phyloP scores from a whole-genome alignment of 2,113 vertebrate genomes.

The Nicator chloris region DNA sequence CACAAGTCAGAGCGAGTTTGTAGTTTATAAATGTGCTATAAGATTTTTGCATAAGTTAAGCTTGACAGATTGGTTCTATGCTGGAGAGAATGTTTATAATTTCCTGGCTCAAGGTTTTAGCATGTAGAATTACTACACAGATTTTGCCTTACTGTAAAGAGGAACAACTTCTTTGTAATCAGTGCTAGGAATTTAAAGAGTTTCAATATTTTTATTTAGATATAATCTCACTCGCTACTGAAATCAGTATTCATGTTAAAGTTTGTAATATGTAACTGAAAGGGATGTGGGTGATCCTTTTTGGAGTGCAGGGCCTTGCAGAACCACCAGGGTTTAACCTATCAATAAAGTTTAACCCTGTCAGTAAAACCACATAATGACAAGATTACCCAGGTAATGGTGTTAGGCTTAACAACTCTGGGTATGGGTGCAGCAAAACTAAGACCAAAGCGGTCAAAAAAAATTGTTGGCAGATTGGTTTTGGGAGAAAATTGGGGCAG shows the following conservation, averaged over 20 bases:
- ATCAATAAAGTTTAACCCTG: not conserved
- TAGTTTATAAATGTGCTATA: not conserved
- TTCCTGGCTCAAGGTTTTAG: not conserved
- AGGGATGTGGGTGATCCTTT: not conserved
- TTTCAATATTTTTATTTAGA: not conserved
- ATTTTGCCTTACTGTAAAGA: not conserved
- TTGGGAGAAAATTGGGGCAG: not conserved
- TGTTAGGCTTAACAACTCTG: not conserved
- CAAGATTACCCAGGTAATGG: accelerated
- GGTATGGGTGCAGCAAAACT: not conserved
- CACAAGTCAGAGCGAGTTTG: not conserved
- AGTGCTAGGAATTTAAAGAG: not conserved
- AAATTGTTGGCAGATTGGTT: not conserved
- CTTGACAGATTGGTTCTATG: not conserved
- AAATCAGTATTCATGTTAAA: not conserved
- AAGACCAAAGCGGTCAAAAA: not conserved
- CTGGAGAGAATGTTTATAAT: not conserved
- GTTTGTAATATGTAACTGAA: not conserved
- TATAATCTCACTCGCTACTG: not conserved
- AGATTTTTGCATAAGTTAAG: not conserved
- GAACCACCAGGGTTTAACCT: not conserved
- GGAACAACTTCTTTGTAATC: not conserved
- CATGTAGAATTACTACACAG: not conserved
- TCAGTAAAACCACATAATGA: not conserved
- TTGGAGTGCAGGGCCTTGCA: not conserved